Percentiles rank a stretch among this genome's conserved stretches.
Evolutionary conservation across 2,797 vertebrate genomes (phyloP).

Genomic region (Clamator glandarius): DNA sequence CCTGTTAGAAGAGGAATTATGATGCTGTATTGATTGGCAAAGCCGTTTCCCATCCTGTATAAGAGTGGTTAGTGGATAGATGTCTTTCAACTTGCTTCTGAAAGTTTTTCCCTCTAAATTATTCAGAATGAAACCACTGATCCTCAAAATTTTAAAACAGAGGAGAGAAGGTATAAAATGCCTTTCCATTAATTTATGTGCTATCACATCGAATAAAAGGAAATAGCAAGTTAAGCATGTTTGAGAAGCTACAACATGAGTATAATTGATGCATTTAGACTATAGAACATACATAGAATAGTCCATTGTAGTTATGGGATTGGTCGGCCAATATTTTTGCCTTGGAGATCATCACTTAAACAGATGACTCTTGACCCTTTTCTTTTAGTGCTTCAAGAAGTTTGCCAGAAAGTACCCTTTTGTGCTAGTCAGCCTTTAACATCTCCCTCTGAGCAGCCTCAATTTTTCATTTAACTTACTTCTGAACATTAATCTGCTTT

Average conservation of each 20-base stretch:
- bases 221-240: constrained; percentile 57
- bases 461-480: constrained; percentile 62
- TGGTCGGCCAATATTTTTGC: constrained; percentile 54
- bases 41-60: constrained; percentile 44
- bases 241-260: constrained; percentile 34
- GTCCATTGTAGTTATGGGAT: constrained; percentile 52
- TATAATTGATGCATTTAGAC: constrained; percentile 67
- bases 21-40: constrained; percentile 61
- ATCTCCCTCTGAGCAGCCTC: constrained; percentile 54
- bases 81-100: background rate
- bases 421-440: constrained; percentile 58
- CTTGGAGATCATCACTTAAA: constrained; percentile 71
- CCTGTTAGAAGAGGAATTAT: constrained; percentile 54
- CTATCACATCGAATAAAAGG: constrained; percentile 35
- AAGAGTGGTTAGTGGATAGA: constrained; percentile 41
- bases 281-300: constrained; percentile 55
- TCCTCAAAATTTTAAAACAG: constrained; percentile 47
- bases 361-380: constrained; percentile 72
- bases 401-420: constrained; percentile 71
- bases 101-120: constrained; percentile 48
- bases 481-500: constrained; percentile 70
- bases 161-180: constrained; percentile 29
- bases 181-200: constrained; percentile 49
- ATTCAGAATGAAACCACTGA: constrained; percentile 39
- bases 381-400: constrained; percentile 63